These are phyloP conservation scores for Henicopernis longicauda DNA, from an alignment of 2,113 vertebrate genomes.

Conservation along the genomic window DNA sequence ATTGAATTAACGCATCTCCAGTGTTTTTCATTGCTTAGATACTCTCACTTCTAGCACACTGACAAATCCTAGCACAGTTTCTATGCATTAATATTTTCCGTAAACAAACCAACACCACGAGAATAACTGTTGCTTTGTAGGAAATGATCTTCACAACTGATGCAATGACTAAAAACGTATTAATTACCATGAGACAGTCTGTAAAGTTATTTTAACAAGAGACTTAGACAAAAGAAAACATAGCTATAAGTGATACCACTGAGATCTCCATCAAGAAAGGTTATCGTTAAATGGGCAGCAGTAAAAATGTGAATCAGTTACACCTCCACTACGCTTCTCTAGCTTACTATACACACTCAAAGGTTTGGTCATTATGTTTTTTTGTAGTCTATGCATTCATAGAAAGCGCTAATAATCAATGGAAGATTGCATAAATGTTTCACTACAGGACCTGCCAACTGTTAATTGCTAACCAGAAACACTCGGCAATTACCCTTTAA, in stretches of 20 bases:
- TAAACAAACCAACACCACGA: background rate
- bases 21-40: background rate
- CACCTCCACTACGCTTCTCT: background rate
- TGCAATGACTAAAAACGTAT: background rate
- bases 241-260: background rate
- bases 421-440: background rate
- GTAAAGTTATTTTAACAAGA: background rate
- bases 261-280: background rate
- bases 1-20: background rate
- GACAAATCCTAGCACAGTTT: background rate
- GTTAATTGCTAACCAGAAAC: constrained; percentile 1
- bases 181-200: background rate
- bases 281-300: background rate
- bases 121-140: background rate
- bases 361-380: background rate
- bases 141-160: background rate
- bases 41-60: background rate
- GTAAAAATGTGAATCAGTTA: background rate
- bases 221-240: background rate
- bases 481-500: background rate
- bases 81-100: background rate
- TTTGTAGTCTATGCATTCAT: background rate
- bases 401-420: background rate
- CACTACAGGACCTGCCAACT: background rate
- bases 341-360: background rate